These are phyloP conservation scores for Drosophila carrolli DNA, from an alignment of 1,140 invertebrate species.

Conservation along the genomic window DNA sequence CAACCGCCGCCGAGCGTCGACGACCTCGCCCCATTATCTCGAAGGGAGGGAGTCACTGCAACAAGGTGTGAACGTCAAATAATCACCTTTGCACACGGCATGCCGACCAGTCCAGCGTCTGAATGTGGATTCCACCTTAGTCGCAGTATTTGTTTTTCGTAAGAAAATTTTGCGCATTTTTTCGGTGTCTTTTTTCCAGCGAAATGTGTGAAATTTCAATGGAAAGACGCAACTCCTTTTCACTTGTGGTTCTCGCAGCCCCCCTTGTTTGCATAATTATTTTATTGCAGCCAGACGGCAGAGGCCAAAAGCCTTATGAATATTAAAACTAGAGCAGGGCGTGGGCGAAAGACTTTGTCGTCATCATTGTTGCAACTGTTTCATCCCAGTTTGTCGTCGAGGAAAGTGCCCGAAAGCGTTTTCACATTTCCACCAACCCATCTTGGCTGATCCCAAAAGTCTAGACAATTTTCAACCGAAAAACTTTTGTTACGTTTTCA, in stretches of 20 bases:
- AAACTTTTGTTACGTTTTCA: constrained; percentile 53
- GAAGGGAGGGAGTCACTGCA: constrained; percentile 28
- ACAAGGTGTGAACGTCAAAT: constrained; percentile 82
- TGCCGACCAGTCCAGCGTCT: constrained; percentile 20
- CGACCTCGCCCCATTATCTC: constrained; percentile 45
- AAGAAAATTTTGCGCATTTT: constrained; percentile 62
- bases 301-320: constrained; percentile 61
- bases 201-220: constrained; percentile 74
- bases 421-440: not conserved
- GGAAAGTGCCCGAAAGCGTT: constrained; percentile 57
- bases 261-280: constrained; percentile 75
- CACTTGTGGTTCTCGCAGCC: constrained; percentile 29
- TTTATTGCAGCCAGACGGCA: constrained; percentile 63
- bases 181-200: constrained; percentile 17
- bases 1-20: constrained; percentile 64
- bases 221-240: constrained; percentile 41
- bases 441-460: constrained; percentile 30
- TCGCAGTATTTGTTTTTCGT: constrained; percentile 62
- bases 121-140: constrained; percentile 10
- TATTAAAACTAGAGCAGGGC: constrained; percentile 58
- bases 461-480: constrained; percentile 56
- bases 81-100: constrained; percentile 73
- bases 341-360: constrained; percentile 46
- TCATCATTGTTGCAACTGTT: constrained; percentile 55
- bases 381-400: not conserved